Conservation (phyloP, 2,888 invertebrate species). For the Heterodera filipjevi region DNA sequence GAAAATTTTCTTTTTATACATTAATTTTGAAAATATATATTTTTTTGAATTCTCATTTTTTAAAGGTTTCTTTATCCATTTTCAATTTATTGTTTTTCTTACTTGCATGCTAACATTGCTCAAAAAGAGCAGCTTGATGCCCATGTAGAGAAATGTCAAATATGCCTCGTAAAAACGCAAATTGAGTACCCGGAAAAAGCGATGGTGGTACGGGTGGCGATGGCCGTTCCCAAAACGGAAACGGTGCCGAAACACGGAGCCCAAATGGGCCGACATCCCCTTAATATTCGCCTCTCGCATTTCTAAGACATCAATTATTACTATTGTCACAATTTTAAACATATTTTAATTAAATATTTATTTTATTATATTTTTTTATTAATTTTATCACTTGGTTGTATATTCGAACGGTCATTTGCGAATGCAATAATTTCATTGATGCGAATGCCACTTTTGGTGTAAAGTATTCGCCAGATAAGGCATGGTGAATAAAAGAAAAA, state of each 20-base stretch:
- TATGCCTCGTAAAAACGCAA: constrained; percentile 64
- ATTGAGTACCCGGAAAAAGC: constrained; percentile 58
- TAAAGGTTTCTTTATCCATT: too few species aligned
- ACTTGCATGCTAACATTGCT: constrained; percentile 60
- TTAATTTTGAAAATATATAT: too few species aligned
- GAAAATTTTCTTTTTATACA: too few species aligned
- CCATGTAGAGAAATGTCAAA: constrained; percentile 60
- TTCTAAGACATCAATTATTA: constrained; percentile 29
- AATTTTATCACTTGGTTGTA: constrained; percentile 50
- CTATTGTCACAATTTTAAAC: background rate
- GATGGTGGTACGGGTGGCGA: constrained; percentile 52
- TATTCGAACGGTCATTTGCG: constrained; percentile 62
- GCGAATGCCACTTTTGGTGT: constrained; percentile 55
- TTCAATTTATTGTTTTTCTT: background rate
- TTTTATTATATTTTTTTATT: background rate
- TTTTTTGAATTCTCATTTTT: too few species aligned
- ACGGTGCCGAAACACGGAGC: constrained; percentile 62
- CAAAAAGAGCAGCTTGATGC: constrained; percentile 60
- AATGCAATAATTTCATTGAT: constrained; percentile 63
- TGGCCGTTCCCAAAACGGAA: constrained; percentile 51
- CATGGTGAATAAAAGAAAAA: constrained; percentile 66
- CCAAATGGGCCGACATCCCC: constrained; percentile 57
- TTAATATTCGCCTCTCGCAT: constrained; percentile 42
- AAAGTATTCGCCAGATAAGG: constrained; percentile 61
- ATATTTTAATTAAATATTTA: background rate